A percentile compares a stretch with the other conserved stretches of the same genome.
These are phyloP conservation scores for Sinocyclocheilus maitianheensis DNA, from an alignment of 2,113 vertebrate species.

Conservation along the genomic window DNA sequence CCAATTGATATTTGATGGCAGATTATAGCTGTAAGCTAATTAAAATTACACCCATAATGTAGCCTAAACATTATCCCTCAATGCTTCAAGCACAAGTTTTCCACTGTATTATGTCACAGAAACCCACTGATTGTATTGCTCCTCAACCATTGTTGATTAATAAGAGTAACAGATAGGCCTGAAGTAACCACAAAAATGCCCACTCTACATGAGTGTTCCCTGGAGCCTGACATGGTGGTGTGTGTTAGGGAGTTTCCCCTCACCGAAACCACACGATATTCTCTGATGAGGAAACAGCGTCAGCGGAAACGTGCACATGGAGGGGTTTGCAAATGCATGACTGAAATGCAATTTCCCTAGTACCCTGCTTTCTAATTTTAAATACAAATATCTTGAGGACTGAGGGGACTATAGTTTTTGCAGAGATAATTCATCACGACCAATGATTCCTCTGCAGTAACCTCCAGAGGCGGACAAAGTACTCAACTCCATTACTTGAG, in stretches of 20 bases:
- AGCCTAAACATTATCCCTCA: not conserved
- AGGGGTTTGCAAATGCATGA: not conserved
- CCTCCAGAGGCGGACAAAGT: no score
- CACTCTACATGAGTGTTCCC: not conserved
- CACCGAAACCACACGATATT: not conserved
- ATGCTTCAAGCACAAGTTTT: not conserved
- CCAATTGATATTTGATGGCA: not conserved
- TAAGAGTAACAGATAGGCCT: not conserved
- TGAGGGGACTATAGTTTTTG: not conserved
- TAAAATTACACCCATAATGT: not conserved
- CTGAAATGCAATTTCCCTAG: not conserved
- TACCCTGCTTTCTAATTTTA: not conserved
- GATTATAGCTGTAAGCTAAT: not conserved
- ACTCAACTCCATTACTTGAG: no score
- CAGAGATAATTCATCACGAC: not conserved
- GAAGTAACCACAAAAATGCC: not conserved
- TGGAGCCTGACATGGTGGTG: not conserved
- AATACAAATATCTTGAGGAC: not conserved
- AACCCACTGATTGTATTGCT: not conserved
- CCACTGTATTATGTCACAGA: not conserved
- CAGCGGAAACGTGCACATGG: not conserved
- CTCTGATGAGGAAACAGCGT: constrained; percentile 25
- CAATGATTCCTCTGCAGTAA: not conserved
- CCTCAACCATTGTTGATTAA: not conserved
- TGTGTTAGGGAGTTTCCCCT: constrained; percentile 34